Base-by-base conservation (phyloP, 2,797 vertebrate species). In the Pangasius krempfi region DNA sequence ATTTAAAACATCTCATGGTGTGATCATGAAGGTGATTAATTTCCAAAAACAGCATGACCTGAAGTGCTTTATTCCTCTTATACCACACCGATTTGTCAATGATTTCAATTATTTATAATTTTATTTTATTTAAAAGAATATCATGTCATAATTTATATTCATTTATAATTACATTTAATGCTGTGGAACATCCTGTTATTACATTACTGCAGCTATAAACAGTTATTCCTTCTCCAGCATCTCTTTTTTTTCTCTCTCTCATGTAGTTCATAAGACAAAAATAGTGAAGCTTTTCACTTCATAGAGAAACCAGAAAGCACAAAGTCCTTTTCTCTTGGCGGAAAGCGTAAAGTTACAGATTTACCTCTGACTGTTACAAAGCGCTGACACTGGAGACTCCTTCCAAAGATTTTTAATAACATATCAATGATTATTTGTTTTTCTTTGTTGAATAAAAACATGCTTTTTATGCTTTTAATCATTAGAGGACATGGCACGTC, bases 1-100 rank as follows among this genome's bases (percentile, higher is more conserved):
- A 81, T 70, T 86, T 52, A 81, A 86, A 62, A 40, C 64, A 27
- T 60, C 25, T 82, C 84, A 86, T 66, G 27, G 13, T 33, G n/a
- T 16, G 4, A 68, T 30, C 4, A 27, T 14, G n/a, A 66, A 66
- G 64, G 1, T 66, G n/a, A 66, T 30, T 2, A 14, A 13, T 30
- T 66, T 60, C 22, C 58, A 40, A 60, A 22, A 60, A 25, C 22
- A 12, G 58, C 56, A 58, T 62, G 22, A 3, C 60, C 8, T 64
- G 25, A 33, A 68, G 13, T 68, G 30, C 6, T 16, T 33, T 18
- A 68, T 68, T 68, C 14, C 66, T 68, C 30, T 33, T 37, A 8
- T 16, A 37, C 2, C 6, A 8, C 33, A 72, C 66, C 33, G 9
- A 37, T 37, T 70, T 37, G 2, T 16, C 5, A 20, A 37, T 37